Percentiles rank a stretch among this genome's conserved stretches.
These are phyloP conservation scores for Acrobasis repandana DNA, from an alignment of 2,888 invertebrate species.

Conservation along the genomic window DNA sequence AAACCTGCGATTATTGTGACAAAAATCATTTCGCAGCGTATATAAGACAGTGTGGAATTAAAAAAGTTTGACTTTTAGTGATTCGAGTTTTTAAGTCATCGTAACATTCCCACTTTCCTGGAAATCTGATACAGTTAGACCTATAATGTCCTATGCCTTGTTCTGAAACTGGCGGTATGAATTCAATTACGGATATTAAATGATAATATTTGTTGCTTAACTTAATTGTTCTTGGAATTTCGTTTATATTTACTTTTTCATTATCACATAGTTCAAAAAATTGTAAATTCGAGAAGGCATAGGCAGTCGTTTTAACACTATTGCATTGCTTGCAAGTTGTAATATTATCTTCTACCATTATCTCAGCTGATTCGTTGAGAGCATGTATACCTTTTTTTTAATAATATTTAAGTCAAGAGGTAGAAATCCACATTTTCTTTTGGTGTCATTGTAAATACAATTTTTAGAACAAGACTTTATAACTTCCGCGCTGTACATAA, in stretches of 20 bases:
- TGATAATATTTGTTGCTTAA: too few species aligned
- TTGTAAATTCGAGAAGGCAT: slow-evolving; percentile 15
- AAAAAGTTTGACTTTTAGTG: slow-evolving; percentile 2
- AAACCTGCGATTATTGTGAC: too few species aligned
- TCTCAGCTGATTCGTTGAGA: slow-evolving; percentile 13
- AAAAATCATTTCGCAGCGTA: background rate
- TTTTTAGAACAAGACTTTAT: too few species aligned
- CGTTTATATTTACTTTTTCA: slow-evolving; percentile 20
- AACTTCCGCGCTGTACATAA: too few species aligned
- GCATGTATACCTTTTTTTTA: slow-evolving; percentile 12
- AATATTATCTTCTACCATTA: slow-evolving; percentile 13
- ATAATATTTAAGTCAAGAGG: too few species aligned
- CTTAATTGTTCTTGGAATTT: slow-evolving; percentile 15
- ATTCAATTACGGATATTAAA: slow-evolving; percentile 15
- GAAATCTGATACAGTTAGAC: slow-evolving; percentile 18
- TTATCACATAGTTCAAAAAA: slow-evolving; percentile 20
- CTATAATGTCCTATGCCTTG: slow-evolving; percentile 21
- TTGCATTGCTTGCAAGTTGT: slow-evolving; percentile 1
- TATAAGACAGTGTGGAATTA: background rate
- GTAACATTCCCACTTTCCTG: slow-evolving; percentile 22
- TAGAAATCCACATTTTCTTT: too few species aligned
- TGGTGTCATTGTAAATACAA: too few species aligned
- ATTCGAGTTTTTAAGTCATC: slow-evolving; percentile 22
- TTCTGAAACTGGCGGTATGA: slow-evolving; percentile 12
- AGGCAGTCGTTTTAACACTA: slow-evolving; percentile 14